A percentile compares a stretch with the other conserved stretches of the same genome.
These are phyloP conservation scores for Scomberomorus guttatus DNA, from an alignment of 2,797 vertebrate species.

Conservation along the genomic window DNA sequence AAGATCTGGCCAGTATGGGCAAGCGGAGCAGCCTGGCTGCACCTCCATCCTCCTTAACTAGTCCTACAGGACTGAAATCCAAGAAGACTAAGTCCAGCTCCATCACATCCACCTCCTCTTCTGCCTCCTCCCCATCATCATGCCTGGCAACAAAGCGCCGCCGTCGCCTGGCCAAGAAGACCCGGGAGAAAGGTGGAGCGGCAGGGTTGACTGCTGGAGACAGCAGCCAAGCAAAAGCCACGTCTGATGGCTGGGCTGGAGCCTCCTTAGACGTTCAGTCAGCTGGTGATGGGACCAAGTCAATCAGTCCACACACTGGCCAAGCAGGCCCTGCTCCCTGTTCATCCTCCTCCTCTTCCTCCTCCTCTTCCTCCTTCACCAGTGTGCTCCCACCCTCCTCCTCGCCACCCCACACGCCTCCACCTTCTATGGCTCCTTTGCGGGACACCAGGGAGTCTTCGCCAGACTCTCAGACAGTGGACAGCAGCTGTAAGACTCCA, in stretches of 20 bases:
- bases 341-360: constrained; percentile 88
- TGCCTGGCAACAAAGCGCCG: constrained; percentile 85
- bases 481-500: constrained; percentile 94
- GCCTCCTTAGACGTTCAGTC: constrained; percentile 73
- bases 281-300: constrained; percentile 72
- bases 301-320: constrained; percentile 78
- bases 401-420: constrained; percentile 88
- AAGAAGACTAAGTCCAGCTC: constrained; percentile 87
- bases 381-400: constrained; percentile 83
- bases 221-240: constrained; percentile 58
- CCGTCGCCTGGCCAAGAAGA: constrained; percentile 83
- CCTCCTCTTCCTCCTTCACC: constrained; percentile 84
- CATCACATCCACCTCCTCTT: constrained; percentile 88
- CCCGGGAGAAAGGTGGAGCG: constrained; percentile 69
- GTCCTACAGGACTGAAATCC: constrained; percentile 70
- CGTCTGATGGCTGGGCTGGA: constrained; percentile 74
- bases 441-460: constrained; percentile 89
- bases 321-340: constrained; percentile 80
- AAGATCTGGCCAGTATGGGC: constrained; percentile 74
- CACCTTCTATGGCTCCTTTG: constrained; percentile 80
- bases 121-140: constrained; percentile 85
- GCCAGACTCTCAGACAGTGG: constrained; percentile 94
- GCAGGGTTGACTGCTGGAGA: constrained; percentile 50
- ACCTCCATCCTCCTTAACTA: constrained; percentile 67
- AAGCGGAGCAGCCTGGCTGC: constrained; percentile 78